Percentiles rank a stretch among this genome's conserved stretches.
Evolutionary conservation across 2,113 vertebrate genomes (phyloP).

Genomic region (Marcusenius ussheri): DNA sequence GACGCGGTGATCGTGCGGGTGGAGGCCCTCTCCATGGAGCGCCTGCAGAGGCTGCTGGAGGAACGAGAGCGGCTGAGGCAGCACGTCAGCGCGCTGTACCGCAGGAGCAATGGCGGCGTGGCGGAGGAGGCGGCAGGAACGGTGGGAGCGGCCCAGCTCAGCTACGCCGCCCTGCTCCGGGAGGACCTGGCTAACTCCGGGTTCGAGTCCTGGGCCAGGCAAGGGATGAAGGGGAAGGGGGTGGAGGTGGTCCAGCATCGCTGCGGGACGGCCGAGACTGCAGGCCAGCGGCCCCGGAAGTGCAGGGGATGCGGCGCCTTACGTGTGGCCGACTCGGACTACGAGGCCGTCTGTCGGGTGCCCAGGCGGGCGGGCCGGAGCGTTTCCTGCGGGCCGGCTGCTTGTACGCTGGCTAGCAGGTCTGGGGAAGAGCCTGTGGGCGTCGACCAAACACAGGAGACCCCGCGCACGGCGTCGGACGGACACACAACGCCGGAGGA

Average conservation of each 20-base stretch:
- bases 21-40: conserved; percentile 88
- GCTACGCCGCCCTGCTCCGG: conserved; percentile 78
- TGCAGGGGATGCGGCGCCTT: conserved; percentile 73
- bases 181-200: conserved; percentile 83
- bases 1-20: conserved; percentile 91
- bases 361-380: conserved; percentile 80
- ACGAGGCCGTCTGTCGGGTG: conserved; percentile 87
- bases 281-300: conserved; percentile 55
- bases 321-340: conserved; percentile 81
- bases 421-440: conserved; percentile 61
- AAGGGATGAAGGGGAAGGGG: conserved; percentile 60
- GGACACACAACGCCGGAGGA: conserved; percentile 55
- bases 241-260: conserved; percentile 48
- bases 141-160: conserved; percentile 53
- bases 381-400: conserved; percentile 70
- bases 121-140: neutral
- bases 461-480: conserved; percentile 38
- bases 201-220: conserved; percentile 86
- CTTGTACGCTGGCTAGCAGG: conserved; percentile 55
- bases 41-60: conserved; percentile 79
- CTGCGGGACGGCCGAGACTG: conserved; percentile 60
- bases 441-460: conserved; percentile 54
- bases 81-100: conserved; percentile 78
- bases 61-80: conserved; percentile 87
- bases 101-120: conserved; percentile 64